phyloP scores from a whole-genome alignment of 2,113 vertebrate genomes.

The Archilochus colubris region DNA sequence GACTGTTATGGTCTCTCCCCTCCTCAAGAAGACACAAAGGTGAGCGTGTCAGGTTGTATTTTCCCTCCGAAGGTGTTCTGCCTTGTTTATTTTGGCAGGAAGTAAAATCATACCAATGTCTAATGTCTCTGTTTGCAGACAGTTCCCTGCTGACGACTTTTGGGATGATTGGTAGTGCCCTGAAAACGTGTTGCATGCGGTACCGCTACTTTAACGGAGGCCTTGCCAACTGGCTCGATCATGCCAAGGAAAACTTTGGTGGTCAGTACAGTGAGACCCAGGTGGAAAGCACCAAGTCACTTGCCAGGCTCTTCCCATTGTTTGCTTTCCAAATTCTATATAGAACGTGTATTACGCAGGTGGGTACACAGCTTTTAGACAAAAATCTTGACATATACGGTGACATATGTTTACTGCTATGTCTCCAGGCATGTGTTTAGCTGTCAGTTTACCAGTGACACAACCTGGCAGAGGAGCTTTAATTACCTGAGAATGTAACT shows the following conservation, averaged over 20 bases:
- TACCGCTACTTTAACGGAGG: constrained; percentile 70
- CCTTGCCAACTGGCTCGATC: constrained; percentile 81
- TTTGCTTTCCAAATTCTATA: constrained; percentile 88
- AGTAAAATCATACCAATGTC: neutral
- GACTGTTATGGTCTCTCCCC: neutral
- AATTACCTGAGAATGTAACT: neutral
- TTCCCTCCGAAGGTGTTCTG: neutral
- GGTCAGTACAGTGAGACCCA: constrained; percentile 82
- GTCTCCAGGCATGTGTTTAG: neutral
- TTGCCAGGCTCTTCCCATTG: constrained; percentile 85
- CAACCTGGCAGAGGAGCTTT: neutral
- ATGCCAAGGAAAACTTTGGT: constrained; percentile 85
- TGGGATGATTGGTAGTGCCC: constrained; percentile 81
- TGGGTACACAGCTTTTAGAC: constrained; percentile 11
- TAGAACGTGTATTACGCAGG: constrained; percentile 86
- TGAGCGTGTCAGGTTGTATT: neutral
- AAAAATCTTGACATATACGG: neutral
- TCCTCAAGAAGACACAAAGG: neutral
- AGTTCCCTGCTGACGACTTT: constrained; percentile 79
- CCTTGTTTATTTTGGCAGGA: neutral
- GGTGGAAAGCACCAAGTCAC: constrained; percentile 85
- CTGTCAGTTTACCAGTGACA: neutral
- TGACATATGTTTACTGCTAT: accelerated
- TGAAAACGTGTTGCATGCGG: constrained; percentile 74
- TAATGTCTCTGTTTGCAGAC: constrained; percentile 52